Conservation (phyloP, 2,888 invertebrate genomes). For the Cyrtodaria siliqua region DNA sequence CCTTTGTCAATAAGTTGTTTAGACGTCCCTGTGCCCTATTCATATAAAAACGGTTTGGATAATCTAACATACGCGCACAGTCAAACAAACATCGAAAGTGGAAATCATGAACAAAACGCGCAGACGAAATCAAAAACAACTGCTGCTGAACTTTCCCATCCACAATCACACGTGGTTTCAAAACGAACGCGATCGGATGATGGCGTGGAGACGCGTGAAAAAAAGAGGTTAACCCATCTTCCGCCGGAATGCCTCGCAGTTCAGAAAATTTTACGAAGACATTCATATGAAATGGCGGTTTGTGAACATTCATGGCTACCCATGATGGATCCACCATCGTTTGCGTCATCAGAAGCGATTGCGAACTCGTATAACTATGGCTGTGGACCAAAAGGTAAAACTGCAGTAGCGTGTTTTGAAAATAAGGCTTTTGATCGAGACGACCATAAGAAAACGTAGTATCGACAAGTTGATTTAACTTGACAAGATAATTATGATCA, state of each 20-base stretch:
- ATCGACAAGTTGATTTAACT: no score
- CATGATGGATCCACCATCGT: slow-evolving; percentile 20
- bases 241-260: slow-evolving; percentile 50
- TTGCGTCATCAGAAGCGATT: slow-evolving; percentile 37
- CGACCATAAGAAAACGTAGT: slow-evolving; percentile 24
- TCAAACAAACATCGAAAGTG: slow-evolving; percentile 29
- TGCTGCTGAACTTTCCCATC: not conserved
- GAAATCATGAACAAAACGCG: slow-evolving; percentile 1
- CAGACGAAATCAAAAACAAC: slow-evolving; percentile 31
- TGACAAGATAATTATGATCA: no score
- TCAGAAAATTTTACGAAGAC: slow-evolving; percentile 47
- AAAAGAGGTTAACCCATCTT: slow-evolving; percentile 22
- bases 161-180: slow-evolving; percentile 11
- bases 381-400: not conserved
- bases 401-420: slow-evolving; percentile 31
- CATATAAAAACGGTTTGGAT: slow-evolving; percentile 37
- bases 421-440: slow-evolving; percentile 50
- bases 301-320: slow-evolving; percentile 57
- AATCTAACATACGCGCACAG: slow-evolving; percentile 52
- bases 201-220: slow-evolving; percentile 1
- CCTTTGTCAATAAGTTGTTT: not conserved
- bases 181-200: slow-evolving; percentile 11
- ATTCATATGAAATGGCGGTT: slow-evolving; percentile 62
- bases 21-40: not conserved
- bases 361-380: slow-evolving; percentile 35